Conservation (phyloP, 2,888 invertebrate genomes). For the Idaea straminata region DNA sequence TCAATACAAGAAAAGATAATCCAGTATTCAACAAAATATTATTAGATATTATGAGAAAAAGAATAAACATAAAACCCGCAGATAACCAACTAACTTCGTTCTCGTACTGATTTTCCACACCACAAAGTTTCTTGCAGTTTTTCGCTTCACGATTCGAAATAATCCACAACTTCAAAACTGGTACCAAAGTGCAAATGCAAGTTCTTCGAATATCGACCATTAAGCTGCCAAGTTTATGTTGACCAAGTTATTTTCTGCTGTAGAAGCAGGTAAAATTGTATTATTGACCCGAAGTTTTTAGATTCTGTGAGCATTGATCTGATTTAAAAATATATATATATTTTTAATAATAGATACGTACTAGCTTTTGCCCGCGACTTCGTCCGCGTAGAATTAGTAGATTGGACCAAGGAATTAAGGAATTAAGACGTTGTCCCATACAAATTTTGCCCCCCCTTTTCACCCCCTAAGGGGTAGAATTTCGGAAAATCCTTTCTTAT, state of each 20-base stretch:
- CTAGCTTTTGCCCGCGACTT: too few species aligned
- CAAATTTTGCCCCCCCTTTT: too few species aligned
- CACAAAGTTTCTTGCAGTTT: slow-evolving; percentile 18
- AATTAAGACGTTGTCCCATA: too few species aligned
- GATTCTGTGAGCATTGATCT: neutral
- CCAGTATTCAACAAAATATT: slow-evolving; percentile 11
- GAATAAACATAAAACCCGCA: slow-evolving; percentile 10
- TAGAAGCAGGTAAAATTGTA: slow-evolving; percentile 16
- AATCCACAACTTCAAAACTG: slow-evolving; percentile 23
- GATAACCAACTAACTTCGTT: slow-evolving; percentile 16
- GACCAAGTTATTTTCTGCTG: slow-evolving; percentile 12
- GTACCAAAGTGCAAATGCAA: slow-evolving; percentile 26
- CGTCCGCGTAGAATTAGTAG: too few species aligned
- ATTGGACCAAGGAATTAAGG: too few species aligned
- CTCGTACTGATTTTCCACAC: slow-evolving; percentile 13
- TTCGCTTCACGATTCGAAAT: slow-evolving; percentile 21
- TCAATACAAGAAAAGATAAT: too few species aligned
- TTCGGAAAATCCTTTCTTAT: too few species aligned
- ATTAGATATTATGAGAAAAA: neutral
- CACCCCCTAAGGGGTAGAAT: too few species aligned
- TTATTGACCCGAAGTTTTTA: slow-evolving; percentile 4
- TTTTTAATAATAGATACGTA: too few species aligned
- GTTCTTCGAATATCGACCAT: slow-evolving; percentile 23
- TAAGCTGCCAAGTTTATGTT: slow-evolving; percentile 20
- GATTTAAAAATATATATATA: too few species aligned